Conservation (phyloP, 23 tunicate species). For the Aplidium turbinatum region DNA sequence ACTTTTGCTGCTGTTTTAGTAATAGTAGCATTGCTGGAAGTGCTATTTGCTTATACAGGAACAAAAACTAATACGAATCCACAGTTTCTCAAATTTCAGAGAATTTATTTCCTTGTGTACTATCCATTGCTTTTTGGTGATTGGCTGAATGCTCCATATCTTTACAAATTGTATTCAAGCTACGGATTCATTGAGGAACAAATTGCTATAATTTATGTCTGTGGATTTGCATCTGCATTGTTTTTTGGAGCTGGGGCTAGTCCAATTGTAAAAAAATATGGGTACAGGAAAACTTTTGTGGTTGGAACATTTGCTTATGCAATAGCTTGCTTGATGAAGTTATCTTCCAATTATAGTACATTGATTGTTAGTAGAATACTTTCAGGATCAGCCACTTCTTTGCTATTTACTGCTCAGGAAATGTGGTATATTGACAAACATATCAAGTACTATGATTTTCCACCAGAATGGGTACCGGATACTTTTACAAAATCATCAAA, state of each 20-base stretch:
- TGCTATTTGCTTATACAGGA: background rate
- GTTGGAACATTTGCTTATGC: constrained; percentile 56
- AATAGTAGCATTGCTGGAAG: constrained; percentile 31
- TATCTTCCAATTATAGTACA: constrained; percentile 72
- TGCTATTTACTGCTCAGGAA: constrained; percentile 80
- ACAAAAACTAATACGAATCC: constrained; percentile 82
- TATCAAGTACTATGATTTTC: constrained; percentile 68
- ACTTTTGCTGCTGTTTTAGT: constrained; percentile 36
- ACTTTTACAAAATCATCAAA: constrained; percentile 62
- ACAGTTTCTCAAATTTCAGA: constrained; percentile 85
- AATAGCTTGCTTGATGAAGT: constrained; percentile 66
- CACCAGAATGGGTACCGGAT: constrained; percentile 84
- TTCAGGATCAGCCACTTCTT: constrained; percentile 65
- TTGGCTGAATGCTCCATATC: constrained; percentile 98
- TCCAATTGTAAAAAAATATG: constrained; percentile 42
- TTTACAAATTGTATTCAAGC: constrained; percentile 70
- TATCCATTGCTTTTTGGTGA: constrained; percentile 76
- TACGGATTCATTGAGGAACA: constrained; percentile 95
- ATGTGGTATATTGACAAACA: constrained; percentile 72
- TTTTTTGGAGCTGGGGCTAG: constrained; percentile 49
- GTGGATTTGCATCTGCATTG: constrained; percentile 76
- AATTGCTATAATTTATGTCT: constrained; percentile 88
- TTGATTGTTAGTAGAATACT: constrained; percentile 68
- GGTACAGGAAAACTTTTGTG: constrained; percentile 25
- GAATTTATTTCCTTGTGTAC: constrained; percentile 57